Evolutionary conservation across 2,888 invertebrate species (phyloP).

Genomic region (Hyposoter dolosus): DNA sequence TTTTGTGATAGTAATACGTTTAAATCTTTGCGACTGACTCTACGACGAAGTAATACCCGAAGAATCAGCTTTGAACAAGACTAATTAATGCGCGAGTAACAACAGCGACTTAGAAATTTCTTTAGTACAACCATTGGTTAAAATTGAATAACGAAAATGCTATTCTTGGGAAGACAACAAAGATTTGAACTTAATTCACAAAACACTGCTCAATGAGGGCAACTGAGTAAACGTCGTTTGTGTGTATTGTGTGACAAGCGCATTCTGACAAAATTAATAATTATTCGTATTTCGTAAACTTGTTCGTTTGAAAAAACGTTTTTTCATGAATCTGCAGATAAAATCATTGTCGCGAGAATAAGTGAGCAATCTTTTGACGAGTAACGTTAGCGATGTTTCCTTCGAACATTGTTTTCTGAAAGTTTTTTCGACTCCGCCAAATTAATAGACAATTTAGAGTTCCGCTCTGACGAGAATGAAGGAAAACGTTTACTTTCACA

Average conservation of each 20-base stretch:
- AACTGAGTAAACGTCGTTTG: slow-evolving; percentile 54
- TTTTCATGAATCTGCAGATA: neutral
- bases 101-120: slow-evolving; percentile 7
- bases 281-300: neutral
- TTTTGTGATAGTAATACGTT: too few relatives aligned
- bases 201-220: slow-evolving; percentile 36
- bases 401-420: slow-evolving; percentile 1
- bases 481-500: slow-evolving; percentile 53
- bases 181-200: slow-evolving; percentile 55
- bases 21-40: slow-evolving; percentile 23
- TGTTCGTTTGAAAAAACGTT: slow-evolving; percentile 3
- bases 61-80: slow-evolving; percentile 35
- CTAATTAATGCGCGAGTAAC: slow-evolving; percentile 29
- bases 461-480: slow-evolving; percentile 21
- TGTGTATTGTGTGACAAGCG: slow-evolving; percentile 25
- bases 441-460: slow-evolving; percentile 12
- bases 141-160: slow-evolving; percentile 55
- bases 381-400: neutral
- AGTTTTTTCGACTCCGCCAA: neutral
- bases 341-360: slow-evolving; percentile 1
- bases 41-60: slow-evolving; percentile 29
- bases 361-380: slow-evolving; percentile 20
- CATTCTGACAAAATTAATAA: slow-evolving; percentile 1
- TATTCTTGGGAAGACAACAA: slow-evolving; percentile 62
- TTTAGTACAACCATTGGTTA: slow-evolving; percentile 48